Conservation (phyloP, 2,888 invertebrate genomes). For the Tuberolachnus salignus region DNA sequence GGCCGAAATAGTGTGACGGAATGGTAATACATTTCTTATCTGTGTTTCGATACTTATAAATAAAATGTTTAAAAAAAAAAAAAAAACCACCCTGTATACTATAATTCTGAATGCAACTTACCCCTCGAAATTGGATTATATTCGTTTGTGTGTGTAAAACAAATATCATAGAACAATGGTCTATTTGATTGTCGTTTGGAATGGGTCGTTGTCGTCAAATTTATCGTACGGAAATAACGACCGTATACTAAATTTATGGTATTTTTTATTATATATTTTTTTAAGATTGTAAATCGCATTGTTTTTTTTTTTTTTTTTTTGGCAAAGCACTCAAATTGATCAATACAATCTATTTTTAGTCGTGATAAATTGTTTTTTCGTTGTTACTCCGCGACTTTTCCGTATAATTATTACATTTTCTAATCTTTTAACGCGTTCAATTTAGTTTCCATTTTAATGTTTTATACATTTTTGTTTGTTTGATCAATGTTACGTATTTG, state of each 20-base stretch:
- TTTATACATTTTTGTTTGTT: too few relatives aligned
- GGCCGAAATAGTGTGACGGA: too few relatives aligned
- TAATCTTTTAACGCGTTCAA: background rate
- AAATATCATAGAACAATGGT: background rate
- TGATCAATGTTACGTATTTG: too few relatives aligned
- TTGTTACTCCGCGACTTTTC: background rate
- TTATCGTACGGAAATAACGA: background rate
- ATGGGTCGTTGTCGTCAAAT: background rate
- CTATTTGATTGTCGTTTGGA: background rate
- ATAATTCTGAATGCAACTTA: background rate
- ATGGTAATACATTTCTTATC: too few relatives aligned
- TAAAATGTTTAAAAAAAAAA: too few relatives aligned
- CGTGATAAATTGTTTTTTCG: background rate
- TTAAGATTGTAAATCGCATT: background rate
- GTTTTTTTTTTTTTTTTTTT: background rate
- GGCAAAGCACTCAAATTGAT: background rate
- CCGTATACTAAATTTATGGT: background rate
- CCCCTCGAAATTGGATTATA: background rate
- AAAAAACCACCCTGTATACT: background rate
- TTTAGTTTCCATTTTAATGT: background rate
- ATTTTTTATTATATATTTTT: background rate
- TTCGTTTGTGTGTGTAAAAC: background rate
- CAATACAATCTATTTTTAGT: background rate
- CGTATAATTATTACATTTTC: background rate
- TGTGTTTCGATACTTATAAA: too few relatives aligned